Base-by-base conservation (phyloP, 2,888 invertebrate genomes). In the Spialia ferax region DNA sequence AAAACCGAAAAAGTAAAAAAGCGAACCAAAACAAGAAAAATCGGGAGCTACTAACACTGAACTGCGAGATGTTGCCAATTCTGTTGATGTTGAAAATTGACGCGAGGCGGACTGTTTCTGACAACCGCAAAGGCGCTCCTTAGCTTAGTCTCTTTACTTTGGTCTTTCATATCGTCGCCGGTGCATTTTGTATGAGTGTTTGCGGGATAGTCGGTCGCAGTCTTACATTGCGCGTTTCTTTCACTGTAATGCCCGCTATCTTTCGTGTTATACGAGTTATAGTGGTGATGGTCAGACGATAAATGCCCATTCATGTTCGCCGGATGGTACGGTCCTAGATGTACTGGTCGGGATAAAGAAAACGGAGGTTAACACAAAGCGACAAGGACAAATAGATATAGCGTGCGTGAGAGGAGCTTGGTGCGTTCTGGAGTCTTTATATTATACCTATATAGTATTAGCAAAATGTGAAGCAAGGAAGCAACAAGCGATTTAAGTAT, bases 61-160 rank as follows among this genome's bases (percentile, higher is more conserved):
- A 95, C 95, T 79, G 95, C 91, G 84, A 95, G 94, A 87, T 95
- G 95, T 86, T 95, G 95, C 95, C 95, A 95, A 89, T 94, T 90
- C 78, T 90, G 87, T 71, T 87, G 87, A 75, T 81, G 81, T 73
- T 88, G 88, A 66, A 81, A 83, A 86, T 84, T 85, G 80, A 80
- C 87, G 85, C 94, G 91, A 85, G 94, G 93, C 87, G 94, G 94
- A 87, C 90, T 94, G 86, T 94, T 95, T 91, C 94, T 94, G 89
- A 94, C 95, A 86, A 91, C 95, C 81, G 94, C 95, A 93, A 94
- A 95, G 82, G 95, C 95, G 91, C 95, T 95, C 88, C 94, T 93
- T 89, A 91, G 93, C 94, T 95, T 94, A 74, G 79, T 82, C 81
- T 88, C 92, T 91, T 88, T 92, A 85, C 82, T 80, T 77, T 81